Conservation (phyloP, 2,888 invertebrate genomes). For the Apamea anceps region DNA sequence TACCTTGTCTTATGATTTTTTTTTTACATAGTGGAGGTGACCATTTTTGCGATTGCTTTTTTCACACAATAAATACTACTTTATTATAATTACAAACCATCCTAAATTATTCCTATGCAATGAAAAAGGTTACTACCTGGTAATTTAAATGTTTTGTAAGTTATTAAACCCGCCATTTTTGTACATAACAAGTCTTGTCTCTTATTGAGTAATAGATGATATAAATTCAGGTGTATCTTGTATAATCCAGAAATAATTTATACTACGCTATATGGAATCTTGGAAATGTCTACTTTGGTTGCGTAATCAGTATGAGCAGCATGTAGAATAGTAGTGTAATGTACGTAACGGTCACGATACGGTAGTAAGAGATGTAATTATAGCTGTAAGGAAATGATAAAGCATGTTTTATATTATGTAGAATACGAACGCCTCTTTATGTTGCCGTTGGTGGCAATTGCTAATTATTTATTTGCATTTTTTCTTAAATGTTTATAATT, state of each 20-base stretch:
- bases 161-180: slow-evolving; percentile 68
- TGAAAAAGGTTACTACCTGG: slow-evolving; percentile 53
- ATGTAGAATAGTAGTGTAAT: slow-evolving; percentile 82
- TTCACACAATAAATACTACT: slow-evolving; percentile 33
- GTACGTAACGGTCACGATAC: slow-evolving; percentile 85
- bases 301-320: slow-evolving; percentile 77
- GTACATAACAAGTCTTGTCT: slow-evolving; percentile 69
- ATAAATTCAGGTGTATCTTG: slow-evolving; percentile 62
- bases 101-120: slow-evolving; percentile 55
- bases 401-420: slow-evolving; percentile 90
- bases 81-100: slow-evolving; percentile 45
- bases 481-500: slow-evolving; percentile 88
- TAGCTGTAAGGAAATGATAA: slow-evolving; percentile 85
- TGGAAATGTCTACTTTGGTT: slow-evolving; percentile 67
- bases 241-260: slow-evolving; percentile 66
- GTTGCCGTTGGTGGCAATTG: slow-evolving; percentile 84
- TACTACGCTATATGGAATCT: slow-evolving; percentile 58
- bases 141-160: slow-evolving; percentile 60
- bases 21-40: slow-evolving; percentile 56
- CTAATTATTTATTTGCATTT: slow-evolving; percentile 90
- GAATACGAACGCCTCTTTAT: slow-evolving; percentile 86
- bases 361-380: slow-evolving; percentile 85
- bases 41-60: slow-evolving; percentile 47
- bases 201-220: slow-evolving; percentile 59
- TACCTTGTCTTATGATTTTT: slow-evolving; percentile 72